phyloP scores from a whole-genome alignment of 1,140 invertebrate genomes.

The Stratiolaelaps scimitus region DNA sequence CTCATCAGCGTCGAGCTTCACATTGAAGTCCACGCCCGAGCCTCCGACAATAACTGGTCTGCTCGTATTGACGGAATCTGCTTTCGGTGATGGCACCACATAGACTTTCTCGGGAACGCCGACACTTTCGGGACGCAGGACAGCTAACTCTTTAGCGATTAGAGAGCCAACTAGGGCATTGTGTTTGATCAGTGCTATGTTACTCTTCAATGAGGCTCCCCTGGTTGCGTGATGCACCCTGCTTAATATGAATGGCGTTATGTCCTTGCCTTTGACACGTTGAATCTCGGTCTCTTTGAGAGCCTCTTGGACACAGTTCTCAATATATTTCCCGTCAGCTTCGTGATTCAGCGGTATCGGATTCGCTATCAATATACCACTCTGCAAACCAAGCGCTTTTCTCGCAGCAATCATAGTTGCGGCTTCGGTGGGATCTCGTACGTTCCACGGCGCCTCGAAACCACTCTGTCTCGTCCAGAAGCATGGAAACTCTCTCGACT shows the following conservation, averaged over 20 bases:
- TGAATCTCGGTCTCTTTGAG: conserved; percentile 45
- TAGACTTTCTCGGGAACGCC: conserved; percentile 31
- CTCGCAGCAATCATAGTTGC: conserved; percentile 33
- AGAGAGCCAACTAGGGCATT: conserved; percentile 71
- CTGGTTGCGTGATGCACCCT: conserved; percentile 60
- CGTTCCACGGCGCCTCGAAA: conserved; percentile 15
- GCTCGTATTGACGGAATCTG: conserved; percentile 30
- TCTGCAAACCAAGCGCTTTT: conserved; percentile 45
- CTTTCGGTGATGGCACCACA: conserved; percentile 16
- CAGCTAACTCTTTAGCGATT: conserved; percentile 57
- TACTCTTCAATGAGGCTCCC: conserved; percentile 65
- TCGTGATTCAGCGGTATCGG: conserved; percentile 61
- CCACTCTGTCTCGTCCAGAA: conserved; percentile 60
- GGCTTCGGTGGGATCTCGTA: conserved; percentile 30
- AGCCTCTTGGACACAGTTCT: conserved; percentile 58
- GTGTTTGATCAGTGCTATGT: conserved; percentile 79
- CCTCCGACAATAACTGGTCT: conserved; percentile 67
- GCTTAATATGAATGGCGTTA: conserved; percentile 79
- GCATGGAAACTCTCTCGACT: conserved; percentile 55
- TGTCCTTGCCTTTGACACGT: conserved; percentile 64
- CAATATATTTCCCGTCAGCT: conserved; percentile 47
- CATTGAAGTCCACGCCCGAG: conserved; percentile 59
- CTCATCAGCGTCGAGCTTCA: conserved; percentile 49
- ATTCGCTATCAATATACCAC: conserved; percentile 76
- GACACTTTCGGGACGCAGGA: conserved; percentile 34